Conservation (phyloP, 2,888 invertebrate species). For the Anarsia innoxiella region DNA sequence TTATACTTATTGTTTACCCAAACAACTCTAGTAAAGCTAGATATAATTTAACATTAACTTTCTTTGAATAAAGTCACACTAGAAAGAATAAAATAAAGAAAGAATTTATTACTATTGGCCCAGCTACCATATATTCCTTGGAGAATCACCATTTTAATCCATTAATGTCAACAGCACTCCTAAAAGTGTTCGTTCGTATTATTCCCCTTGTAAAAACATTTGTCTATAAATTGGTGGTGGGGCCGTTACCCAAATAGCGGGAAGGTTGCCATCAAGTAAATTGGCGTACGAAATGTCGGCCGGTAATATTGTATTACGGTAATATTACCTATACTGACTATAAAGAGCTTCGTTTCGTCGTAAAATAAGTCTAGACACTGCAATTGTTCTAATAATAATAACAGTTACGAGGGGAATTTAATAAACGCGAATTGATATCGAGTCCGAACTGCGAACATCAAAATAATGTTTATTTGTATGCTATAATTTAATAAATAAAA, state of each 20-base stretch:
- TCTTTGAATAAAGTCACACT: background rate
- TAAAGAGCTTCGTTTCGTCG: background rate
- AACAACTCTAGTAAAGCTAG: too few species aligned
- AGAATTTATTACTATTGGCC: too few species aligned
- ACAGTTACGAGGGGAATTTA: too few species aligned
- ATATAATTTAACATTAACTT: background rate
- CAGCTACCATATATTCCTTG: background rate
- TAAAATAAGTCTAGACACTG: too few species aligned
- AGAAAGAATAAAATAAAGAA: background rate
- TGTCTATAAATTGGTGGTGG: constrained; percentile 4
- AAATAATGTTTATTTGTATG: too few species aligned
- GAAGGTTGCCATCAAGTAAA: constrained; percentile 4
- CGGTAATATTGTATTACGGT: background rate
- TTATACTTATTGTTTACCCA: too few species aligned
- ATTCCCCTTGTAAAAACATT: constrained; percentile 8
- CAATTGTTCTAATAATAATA: too few species aligned
- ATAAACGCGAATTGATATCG: too few species aligned
- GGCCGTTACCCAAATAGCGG: constrained; percentile 6
- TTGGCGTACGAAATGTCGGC: constrained; percentile 1
- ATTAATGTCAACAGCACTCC: constrained; percentile 5
- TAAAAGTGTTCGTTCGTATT: constrained; percentile 3
- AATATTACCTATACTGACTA: background rate
- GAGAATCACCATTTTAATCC: constrained; percentile 1
- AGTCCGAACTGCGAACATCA: too few species aligned
- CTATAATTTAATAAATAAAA: too few species aligned